A percentile compares a stretch with the other conserved stretches of the same genome.
These are phyloP conservation scores for Chloromyia formosa DNA, from an alignment of 2,888 invertebrate genomes.

Conservation along the genomic window DNA sequence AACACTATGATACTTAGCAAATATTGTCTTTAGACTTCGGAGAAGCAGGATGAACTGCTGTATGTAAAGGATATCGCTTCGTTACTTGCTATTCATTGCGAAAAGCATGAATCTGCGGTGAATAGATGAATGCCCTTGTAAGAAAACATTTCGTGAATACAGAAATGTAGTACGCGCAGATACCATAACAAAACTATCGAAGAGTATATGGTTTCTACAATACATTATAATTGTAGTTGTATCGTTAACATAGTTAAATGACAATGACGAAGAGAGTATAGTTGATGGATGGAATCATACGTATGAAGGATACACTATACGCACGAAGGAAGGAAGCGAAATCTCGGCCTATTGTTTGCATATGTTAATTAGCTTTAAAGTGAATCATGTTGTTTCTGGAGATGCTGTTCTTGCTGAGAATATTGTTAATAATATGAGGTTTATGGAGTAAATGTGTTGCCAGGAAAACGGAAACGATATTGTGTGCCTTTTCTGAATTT, in stretches of 20 bases:
- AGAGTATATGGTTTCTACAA: not conserved
- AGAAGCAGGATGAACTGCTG: too few relatives aligned
- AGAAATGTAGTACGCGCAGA: too few relatives aligned
- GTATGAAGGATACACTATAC: too few relatives aligned
- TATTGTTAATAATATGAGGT: too few relatives aligned
- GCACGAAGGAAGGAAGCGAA: too few relatives aligned
- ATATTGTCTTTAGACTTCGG: constrained; percentile 9
- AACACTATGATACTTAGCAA: constrained; percentile 15
- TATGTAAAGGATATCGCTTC: not conserved
- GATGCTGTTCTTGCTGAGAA: too few relatives aligned
- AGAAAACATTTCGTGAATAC: too few relatives aligned
- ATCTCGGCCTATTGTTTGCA: not conserved
- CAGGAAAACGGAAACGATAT: too few relatives aligned
- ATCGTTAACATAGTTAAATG: not conserved
- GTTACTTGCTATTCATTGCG: not conserved
- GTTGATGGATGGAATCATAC: not conserved
- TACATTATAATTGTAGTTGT: not conserved
- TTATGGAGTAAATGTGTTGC: too few relatives aligned
- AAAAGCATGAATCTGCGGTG: not conserved
- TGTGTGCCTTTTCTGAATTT: too few relatives aligned
- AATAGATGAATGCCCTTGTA: not conserved
- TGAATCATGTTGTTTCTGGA: not conserved
- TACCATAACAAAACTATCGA: too few relatives aligned
- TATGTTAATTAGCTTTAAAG: not conserved
- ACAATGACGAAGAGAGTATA: not conserved